phyloP scores from a whole-genome alignment of 2,113 vertebrate genomes.

The Chaetorhynchus papuensis region DNA sequence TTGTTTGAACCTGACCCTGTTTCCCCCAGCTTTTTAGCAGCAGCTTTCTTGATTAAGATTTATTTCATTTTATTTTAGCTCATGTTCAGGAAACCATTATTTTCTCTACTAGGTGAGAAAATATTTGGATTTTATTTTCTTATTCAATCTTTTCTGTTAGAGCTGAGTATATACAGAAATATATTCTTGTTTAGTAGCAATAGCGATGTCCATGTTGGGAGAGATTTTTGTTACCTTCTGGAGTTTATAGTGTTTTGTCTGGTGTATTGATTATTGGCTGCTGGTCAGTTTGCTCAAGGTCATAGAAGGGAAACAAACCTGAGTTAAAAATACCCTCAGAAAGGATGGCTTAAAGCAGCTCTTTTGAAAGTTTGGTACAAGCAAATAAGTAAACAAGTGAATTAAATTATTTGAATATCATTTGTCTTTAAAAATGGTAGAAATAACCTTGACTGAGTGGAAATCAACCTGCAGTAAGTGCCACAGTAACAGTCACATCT shows the following conservation, averaged over 20 bases:
- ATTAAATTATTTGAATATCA: neutral
- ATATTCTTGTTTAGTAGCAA: neutral
- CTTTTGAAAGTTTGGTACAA: neutral
- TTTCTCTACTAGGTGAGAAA: neutral
- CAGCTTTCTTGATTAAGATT: neutral
- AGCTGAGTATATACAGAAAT: neutral
- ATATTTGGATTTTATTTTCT: neutral
- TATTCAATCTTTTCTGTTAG: neutral
- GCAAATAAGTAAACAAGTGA: neutral
- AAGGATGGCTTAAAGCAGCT: neutral
- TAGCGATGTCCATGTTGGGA: neutral
- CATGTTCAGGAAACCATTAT: neutral
- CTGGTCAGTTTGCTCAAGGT: slow-evolving; percentile 10
- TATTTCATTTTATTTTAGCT: neutral
- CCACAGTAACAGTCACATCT: neutral
- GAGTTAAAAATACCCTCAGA: neutral
- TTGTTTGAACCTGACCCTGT: neutral
- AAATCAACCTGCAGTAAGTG: neutral
- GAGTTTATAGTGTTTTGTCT: neutral
- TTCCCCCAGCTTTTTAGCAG: neutral
- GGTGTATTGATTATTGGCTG: neutral
- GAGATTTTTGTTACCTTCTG: neutral
- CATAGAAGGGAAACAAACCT: neutral
- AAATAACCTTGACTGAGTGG: neutral
- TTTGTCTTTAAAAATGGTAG: neutral